These are phyloP conservation scores for Champsocephalus esox DNA, from an alignment of 2,797 vertebrate species.

Conservation along the genomic window DNA sequence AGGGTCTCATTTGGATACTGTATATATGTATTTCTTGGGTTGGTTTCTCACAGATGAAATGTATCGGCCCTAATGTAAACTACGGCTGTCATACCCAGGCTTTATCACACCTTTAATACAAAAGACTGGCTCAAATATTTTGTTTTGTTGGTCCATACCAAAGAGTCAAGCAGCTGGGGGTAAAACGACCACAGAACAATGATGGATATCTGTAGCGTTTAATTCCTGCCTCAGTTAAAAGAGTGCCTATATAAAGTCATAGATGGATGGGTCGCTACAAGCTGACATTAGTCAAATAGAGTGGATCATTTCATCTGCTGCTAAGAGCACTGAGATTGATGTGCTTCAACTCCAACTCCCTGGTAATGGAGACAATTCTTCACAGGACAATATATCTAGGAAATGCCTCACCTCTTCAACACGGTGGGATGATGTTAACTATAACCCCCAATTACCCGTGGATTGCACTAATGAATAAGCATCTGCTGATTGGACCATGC, in stretches of 20 bases:
- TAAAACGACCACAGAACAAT: not conserved
- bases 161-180: not conserved
- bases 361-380: slow-evolving; percentile 26
- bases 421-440: not conserved
- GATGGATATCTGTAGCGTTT: slow-evolving; percentile 6
- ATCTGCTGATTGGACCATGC: slow-evolving; percentile 14
- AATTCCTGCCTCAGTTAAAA: slow-evolving; percentile 22
- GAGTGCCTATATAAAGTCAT: slow-evolving; percentile 9
- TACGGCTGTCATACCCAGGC: no score
- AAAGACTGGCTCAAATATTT: no score
- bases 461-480: slow-evolving; percentile 8
- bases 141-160: not conserved
- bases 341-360: slow-evolving; percentile 30
- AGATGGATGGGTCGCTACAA: slow-evolving; percentile 28
- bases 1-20: no score
- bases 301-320: slow-evolving; percentile 48
- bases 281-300: slow-evolving; percentile 43
- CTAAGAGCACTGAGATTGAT: slow-evolving; percentile 44
- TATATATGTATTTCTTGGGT: no score
- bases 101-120: no score
- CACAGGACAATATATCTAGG: slow-evolving; percentile 26
- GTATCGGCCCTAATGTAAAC: no score
- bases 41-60: no score
- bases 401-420: slow-evolving; percentile 26
- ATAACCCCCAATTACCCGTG: slow-evolving; percentile 5